Base-by-base conservation (phyloP, 2,113 vertebrate genomes). In the Albula glossodonta region DNA sequence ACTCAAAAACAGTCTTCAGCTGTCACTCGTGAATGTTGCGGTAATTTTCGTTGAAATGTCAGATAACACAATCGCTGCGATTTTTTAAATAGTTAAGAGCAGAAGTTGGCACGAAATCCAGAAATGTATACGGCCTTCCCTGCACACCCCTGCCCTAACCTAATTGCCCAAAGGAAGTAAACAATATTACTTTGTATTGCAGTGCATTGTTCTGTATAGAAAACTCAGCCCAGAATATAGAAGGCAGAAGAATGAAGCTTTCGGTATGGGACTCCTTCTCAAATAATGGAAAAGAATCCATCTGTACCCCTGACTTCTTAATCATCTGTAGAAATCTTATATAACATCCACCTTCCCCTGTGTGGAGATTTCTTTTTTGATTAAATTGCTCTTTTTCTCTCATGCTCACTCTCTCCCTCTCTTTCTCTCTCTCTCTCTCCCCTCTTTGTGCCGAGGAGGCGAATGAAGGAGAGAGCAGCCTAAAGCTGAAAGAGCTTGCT, bases 401-500 rank as follows among this genome's bases (percentile, higher is more conserved):
- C 49, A 83, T n/a, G 81, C 41, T 86, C 15, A 53, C 50, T n/a
- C 41, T 22, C 25, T 89, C 83, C 48, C 88, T 77, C 87, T 53
- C 22, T 66, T 80, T 57, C 74, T 82, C 53, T 81, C 84, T 82
- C 83, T 51, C 84, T 31, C 60, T 70, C 31, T 82, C 10, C 15
- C 31, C 51, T 51, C 25, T 81, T 66, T 52, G 82, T 88, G 80
- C 90, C 74, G 60, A 80, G 19, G 88, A 83, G 85, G 89, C 87
- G 90, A 89, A 85, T 90, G 87, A 88, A 22, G 5, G 83, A 85
- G 57, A 85, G 89, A 87, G 88, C 78, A 51, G 89, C 91, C 88
- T 25, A 49, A 41, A 89, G 92, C 89, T 52, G 84, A 86, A 83
- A 84, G 89, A 88, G 84, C 84, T 86, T 78, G 77, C 87, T 56